These are phyloP conservation scores for Nomada hirtipes DNA, from an alignment of 2,888 invertebrate genomes.

Conservation along the genomic window DNA sequence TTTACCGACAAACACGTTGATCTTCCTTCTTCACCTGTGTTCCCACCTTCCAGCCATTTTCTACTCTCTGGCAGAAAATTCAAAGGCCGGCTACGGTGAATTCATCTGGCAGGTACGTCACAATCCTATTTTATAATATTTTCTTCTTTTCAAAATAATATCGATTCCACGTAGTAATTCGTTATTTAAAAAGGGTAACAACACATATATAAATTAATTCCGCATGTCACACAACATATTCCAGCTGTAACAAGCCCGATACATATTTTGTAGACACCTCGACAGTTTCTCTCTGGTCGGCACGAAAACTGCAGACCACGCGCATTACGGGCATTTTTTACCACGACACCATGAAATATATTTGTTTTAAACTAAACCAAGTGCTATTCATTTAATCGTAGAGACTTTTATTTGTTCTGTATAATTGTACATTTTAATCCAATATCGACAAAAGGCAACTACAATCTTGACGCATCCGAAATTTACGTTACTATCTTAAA, in stretches of 20 bases:
- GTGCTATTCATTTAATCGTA: not conserved
- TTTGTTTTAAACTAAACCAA: not conserved
- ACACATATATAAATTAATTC: too few species aligned
- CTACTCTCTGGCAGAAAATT: slow-evolving; percentile 14
- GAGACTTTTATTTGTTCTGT: too few species aligned
- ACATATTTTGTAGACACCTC: too few species aligned
- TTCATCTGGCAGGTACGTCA: not conserved
- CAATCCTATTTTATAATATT: not conserved
- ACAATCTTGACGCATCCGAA: too few species aligned
- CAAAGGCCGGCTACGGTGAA: not conserved
- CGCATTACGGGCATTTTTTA: not conserved
- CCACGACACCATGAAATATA: not conserved
- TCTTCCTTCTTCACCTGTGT: slow-evolving; percentile 37
- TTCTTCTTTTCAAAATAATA: not conserved
- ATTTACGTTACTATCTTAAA: too few species aligned
- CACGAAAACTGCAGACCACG: not conserved
- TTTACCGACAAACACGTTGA: slow-evolving; percentile 21
- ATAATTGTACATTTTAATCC: too few species aligned
- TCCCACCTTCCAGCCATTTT: slow-evolving; percentile 19
- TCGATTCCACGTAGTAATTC: not conserved
- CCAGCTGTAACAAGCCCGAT: too few species aligned
- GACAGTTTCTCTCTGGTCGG: not conserved
- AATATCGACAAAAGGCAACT: too few species aligned
- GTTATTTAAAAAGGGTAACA: not conserved
- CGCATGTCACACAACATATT: too few species aligned